Evolutionary conservation across 2,113 vertebrate species (phyloP).

Genomic region (Catharus minimus): DNA sequence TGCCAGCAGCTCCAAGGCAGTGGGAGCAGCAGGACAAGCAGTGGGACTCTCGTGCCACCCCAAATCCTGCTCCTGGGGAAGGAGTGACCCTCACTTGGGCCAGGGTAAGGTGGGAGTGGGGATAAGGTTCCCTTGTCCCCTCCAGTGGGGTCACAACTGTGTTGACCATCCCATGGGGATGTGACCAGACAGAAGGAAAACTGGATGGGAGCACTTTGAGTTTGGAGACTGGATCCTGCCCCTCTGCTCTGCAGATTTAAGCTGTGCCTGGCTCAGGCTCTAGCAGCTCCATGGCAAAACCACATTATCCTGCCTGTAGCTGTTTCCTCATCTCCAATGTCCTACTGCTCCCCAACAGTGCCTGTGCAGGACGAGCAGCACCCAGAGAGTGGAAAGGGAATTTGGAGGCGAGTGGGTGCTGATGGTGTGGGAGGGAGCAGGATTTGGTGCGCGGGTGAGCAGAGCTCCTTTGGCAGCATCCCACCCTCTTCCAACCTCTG

Average conservation of each 20-base stretch:
- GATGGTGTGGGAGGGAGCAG: neutral
- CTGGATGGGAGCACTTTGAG: neutral
- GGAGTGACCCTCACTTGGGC: neutral
- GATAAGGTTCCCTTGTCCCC: neutral
- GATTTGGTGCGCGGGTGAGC: fast-evolving
- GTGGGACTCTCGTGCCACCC: neutral
- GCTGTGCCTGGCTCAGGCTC: neutral
- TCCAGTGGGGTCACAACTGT: fast-evolving
- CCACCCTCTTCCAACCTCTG: neutral
- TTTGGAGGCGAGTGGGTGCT: neutral
- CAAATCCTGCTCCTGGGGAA: neutral
- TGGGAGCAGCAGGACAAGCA: neutral
- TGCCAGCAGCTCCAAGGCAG: fast-evolving
- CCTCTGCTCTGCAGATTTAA: neutral
- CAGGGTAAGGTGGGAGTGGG: neutral
- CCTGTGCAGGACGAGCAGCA: neutral
- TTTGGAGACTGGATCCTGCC: neutral
- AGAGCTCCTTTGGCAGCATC: neutral
- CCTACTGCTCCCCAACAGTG: neutral
- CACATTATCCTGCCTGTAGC: fast-evolving
- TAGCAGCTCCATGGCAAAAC: neutral
- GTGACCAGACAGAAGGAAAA: neutral
- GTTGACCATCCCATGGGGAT: neutral
- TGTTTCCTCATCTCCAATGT: neutral
- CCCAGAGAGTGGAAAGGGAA: neutral